Base-by-base conservation (phyloP, 64 coral and sea anemone species). In the Trachythela sp. region DNA sequence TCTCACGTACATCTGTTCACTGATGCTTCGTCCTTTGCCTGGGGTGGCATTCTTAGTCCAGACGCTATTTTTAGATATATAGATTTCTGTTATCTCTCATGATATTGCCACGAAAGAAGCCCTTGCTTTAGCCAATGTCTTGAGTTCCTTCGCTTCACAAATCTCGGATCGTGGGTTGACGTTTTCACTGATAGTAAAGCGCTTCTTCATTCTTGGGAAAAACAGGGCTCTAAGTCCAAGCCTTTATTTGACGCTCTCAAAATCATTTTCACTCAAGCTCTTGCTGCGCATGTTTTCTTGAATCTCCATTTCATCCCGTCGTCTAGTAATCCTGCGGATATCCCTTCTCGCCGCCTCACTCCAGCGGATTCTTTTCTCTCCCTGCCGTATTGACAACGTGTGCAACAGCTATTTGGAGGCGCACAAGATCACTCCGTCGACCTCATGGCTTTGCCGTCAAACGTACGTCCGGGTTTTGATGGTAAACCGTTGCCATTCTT, bases 101-200 rank as follows among this genome's bases (percentile, higher is more conserved):
- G 52, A 87, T 51, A 87, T 68, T 5, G 86, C 54, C 0, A 51
- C 59, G 30, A 68, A 87, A 60, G 86, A 87, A 36, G 34, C 86
- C 8, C 86, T 68, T 32, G 49, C 85, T 18, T 30, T 87, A 1
- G 33, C 86, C 32, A 33, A 87, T 20, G 86, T 68, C 33, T 39
- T 87, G 14, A 10, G 59, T 26, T 86, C 84, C 31, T 87, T 26
- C 13, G 36, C 30, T 0, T 8, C 51, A 2, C 9, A 37, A 6
- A 40, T 68, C 14, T 2, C 51, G 3, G 39, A 87, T 9, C 86
- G 13, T 67, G 33, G 54, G 54, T 87, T 1, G 33, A 87, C n/a
- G 86, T 41, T 15, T 87, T 13, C n/a, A 35, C 60, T 26, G 86
- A 87, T 20, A 87, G 54, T 18, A 64, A 60, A 35, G 6, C 86